These are phyloP conservation scores for Nemopilema nomurai DNA, from an alignment of 30 jellyfish, hydroid and myxozoan genomes.

Conservation along the genomic window DNA sequence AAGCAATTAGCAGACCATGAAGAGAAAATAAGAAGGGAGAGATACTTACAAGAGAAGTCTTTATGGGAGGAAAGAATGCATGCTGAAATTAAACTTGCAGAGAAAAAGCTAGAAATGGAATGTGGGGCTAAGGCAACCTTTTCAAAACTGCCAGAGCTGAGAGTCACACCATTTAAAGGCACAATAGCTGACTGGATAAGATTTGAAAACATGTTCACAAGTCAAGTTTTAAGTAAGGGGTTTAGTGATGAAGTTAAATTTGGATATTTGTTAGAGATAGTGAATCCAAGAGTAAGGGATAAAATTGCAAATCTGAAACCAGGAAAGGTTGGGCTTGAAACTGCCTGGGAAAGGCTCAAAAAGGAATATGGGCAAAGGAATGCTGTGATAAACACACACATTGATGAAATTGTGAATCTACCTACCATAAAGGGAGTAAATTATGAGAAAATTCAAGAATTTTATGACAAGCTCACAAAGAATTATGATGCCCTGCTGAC, in stretches of 20 bases:
- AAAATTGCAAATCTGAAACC: constrained; percentile 43
- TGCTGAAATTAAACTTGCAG: constrained; percentile 8
- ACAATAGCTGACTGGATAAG: constrained; percentile 44
- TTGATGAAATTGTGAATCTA: constrained; percentile 25
- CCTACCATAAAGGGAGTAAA: constrained; percentile 21
- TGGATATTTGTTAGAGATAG: constrained; percentile 45
- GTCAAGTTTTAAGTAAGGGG: constrained; percentile 29
- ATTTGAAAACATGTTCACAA: constrained; percentile 31
- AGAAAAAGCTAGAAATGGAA: constrained; percentile 14
- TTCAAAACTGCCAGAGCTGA: constrained; percentile 22
- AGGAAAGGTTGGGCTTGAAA: constrained; percentile 42
- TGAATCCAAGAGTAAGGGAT: constrained; percentile 36
- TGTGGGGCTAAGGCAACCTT: background rate
- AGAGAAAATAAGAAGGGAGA: constrained; percentile 23
- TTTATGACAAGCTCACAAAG: constrained; percentile 19
- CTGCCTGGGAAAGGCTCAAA: constrained; percentile 59
- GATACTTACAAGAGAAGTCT: constrained; percentile 9
- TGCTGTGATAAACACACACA: constrained; percentile 34
- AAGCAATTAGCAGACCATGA: constrained; percentile 19
- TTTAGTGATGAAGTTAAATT: constrained; percentile 26
- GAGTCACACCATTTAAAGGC: constrained; percentile 39
- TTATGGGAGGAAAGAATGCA: constrained; percentile 15
- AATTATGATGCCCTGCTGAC: constrained; percentile 45
- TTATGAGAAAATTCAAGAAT: constrained; percentile 24
- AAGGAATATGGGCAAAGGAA: constrained; percentile 55